Base-by-base conservation (phyloP, 1,140 invertebrate species). In the Neodiprion fabricii region DNA sequence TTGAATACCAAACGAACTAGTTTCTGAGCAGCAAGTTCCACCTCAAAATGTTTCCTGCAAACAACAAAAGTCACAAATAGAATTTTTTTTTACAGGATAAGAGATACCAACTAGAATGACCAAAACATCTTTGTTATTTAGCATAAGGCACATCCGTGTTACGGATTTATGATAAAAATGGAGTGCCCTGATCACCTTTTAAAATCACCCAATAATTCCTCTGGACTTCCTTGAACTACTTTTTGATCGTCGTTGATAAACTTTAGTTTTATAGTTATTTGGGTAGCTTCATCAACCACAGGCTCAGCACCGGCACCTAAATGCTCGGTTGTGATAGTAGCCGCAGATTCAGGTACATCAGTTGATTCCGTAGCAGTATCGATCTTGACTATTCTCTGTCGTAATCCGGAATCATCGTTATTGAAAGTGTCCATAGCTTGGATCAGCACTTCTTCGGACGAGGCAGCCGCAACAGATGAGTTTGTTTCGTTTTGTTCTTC, bases 201-300 rank as follows among this genome's bases (percentile, higher is more conserved):
- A 87, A 98, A 98, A 86, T 96, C 93, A 72, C 93, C 95, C 75
- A 98, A 87, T 73, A 91, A 90, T 84, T 96, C 95, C 76, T 93
- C 90, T 47, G 94, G 90, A 75, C 90, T 92, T 5, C 94, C 95
- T 80, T 93, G 92, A 0, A 97, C 96, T 72, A 94, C 84, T 86
- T 94, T 94, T 76, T 95, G 91, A 67, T 95, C 95, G 81, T 97
- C 96, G 84, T 97, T 96, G 53, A 97, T 90, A 83, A 95, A 97
- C 85, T 96, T 97, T 3, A 97, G 86, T 80, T 94, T 92, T 75
- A 97, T 94, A 61, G 91, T 90, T 77, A 96, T 94, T 74, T 89
- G 87, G 66, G 89, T 89, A 48, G 78, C 81, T 71, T 81, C 73
- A 21, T 23, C 14, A 72, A 23, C 9, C 72, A 49, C n/a, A 77